Base-by-base conservation (phyloP, 92 coral and sea anemone genomes). In the Pocillopora meandrina region DNA sequence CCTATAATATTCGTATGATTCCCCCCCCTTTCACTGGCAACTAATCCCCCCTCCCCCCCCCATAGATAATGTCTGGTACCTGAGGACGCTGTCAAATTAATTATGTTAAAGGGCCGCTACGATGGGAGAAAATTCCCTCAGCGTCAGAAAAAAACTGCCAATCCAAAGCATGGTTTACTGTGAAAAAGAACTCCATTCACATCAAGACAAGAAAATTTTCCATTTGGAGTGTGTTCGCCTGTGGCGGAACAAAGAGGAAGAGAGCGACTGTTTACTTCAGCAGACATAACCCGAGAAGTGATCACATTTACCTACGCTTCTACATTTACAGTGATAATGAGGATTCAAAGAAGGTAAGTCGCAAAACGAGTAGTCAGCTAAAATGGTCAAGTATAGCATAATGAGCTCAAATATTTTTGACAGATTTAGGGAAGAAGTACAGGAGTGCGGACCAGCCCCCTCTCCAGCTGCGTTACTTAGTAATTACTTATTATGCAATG, bases 181-280 rank as follows among this genome's bases (percentile, higher is more conserved):
- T 82, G 5, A 71, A 71, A 35, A 71, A 58, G n/a, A 69, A 71
- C 70, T 56, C 78, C n/a, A 19, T 82, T 10, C 31, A 56, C 13
- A 82, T 82, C 60, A 82, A 71, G 72, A 82, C 86, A 14, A 82
- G 17, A 59, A 56, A 31, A 5, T 82, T 82, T 35, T 70, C 86
- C 2, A 56, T 82, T 23, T 82, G 86, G 86, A 57, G 78, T 17
- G 71, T 82, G 57, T 71, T 82, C n/a, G 56, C 70, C 33, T 82
- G 86, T 72, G 86, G 86, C 36, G 86, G 86, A 5, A 67, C 86
- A 55, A 82, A 82, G 42, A 71, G 70, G 69, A 82, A 82, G 58
- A 82, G 86, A 36, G 86, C 78, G 10, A 61, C 78, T 0, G 86
- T 71, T 13, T 82, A 70, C 72, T 66, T 59, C 14, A 82, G 86